Conservation (phyloP, 2,113 vertebrate genomes). For the Melanerpes formicivorus region DNA sequence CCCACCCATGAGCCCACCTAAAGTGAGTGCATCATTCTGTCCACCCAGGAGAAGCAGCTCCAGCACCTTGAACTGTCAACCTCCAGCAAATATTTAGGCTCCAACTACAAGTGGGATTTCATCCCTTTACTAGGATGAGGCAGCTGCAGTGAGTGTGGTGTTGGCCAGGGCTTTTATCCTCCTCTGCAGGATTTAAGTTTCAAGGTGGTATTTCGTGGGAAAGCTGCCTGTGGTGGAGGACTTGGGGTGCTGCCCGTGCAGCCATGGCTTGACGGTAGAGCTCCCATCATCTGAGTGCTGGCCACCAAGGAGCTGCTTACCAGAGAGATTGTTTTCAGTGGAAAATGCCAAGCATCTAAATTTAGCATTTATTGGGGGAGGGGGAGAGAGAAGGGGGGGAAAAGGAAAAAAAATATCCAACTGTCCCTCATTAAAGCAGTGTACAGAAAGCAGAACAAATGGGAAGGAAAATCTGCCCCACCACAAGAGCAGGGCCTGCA, state of each 20-base stretch:
- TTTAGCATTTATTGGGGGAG: neutral
- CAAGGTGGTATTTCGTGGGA: no score
- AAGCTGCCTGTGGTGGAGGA: no score
- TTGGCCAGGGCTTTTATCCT: no score
- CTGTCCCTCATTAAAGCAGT: neutral
- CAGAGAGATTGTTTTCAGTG: neutral
- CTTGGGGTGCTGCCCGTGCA: neutral
- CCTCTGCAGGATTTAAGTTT: no score
- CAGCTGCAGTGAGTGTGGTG: no score
- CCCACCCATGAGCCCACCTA: accelerated
- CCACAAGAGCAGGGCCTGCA: neutral
- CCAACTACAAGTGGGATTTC: no score
- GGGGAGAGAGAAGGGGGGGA: no score
- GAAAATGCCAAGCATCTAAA: neutral
- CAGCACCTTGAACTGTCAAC: neutral
- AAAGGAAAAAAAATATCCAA: neutral
- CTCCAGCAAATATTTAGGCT: no score
- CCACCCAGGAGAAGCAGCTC: neutral
- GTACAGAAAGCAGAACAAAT: neutral
- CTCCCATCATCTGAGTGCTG: neutral
- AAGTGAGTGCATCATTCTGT: accelerated
- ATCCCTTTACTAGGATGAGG: no score
- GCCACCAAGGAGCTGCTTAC: neutral
- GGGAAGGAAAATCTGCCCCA: neutral
- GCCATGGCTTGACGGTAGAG: neutral